Evolutionary conservation across 1,140 invertebrate species (phyloP).

Genomic region (Hycleus phaleratus): DNA sequence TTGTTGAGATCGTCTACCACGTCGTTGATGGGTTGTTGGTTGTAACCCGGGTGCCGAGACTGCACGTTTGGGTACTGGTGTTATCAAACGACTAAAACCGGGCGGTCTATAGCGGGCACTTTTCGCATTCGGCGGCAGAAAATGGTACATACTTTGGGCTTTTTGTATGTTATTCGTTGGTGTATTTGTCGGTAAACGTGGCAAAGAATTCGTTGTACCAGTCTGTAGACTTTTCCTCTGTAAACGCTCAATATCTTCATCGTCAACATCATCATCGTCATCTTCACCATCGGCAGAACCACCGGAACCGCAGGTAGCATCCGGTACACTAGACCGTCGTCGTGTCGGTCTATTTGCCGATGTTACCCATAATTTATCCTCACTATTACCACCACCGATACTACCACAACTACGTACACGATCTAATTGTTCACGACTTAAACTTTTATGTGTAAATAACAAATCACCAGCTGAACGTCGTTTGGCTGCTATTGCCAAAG

Average conservation of each 20-base stretch:
- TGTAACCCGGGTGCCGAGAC: conserved; percentile 65
- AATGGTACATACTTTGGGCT: conserved; percentile 58
- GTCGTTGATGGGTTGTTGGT: conserved; percentile 43
- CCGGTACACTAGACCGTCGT: conserved; percentile 59
- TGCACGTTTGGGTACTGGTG: conserved; percentile 54
- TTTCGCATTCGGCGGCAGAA: conserved; percentile 59
- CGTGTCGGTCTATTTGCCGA: conserved; percentile 44
- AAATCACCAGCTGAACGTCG: conserved; percentile 70
- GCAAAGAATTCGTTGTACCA: conserved; percentile 64
- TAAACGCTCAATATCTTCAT: conserved; percentile 50
- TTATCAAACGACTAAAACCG: conserved; percentile 53
- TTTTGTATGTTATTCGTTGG: conserved; percentile 55
- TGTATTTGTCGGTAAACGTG: conserved; percentile 58
- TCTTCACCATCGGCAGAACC: conserved; percentile 54
- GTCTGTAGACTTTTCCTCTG: conserved; percentile 55
- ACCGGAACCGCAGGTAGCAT: conserved; percentile 58
- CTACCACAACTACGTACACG: conserved; percentile 73
- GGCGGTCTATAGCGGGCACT: conserved; percentile 80
- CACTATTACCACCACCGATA: conserved; percentile 54
- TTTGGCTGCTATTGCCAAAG: conserved; percentile 60
- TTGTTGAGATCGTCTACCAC: conserved; percentile 48
- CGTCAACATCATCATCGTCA: conserved; percentile 53
- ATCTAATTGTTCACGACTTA: conserved; percentile 65
- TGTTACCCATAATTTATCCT: conserved; percentile 47
- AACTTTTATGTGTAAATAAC: conserved; percentile 60